Evolutionary conservation across 2,797 vertebrate species (phyloP), one percentile per base, ranked within the genome.

Genomic region (Neosilurus hyrtlii): DNA sequence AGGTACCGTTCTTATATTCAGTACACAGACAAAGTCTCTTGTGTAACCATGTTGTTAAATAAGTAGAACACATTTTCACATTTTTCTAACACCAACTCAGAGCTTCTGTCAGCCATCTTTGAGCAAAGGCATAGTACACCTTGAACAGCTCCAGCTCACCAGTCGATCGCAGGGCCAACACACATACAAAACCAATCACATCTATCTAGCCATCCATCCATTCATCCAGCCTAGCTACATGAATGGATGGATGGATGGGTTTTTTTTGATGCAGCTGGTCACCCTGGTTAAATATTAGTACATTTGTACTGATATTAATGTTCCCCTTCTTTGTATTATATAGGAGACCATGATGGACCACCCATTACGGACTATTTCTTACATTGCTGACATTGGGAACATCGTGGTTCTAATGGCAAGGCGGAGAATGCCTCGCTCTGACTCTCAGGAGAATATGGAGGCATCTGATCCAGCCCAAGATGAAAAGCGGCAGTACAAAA

Each of bases 271-370:
- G 26, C 18, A 56, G n/a, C 16, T 30, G 24, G 15, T 18, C 26
- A 57, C 9, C 51, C 56, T 56, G 52, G 52, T 26, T 57, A 18
- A 30, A 1, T 63, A 59, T n/a, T 37, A 49, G 22, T 43, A 49
- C 12, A 51, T 49, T 62, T 62, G 35, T 16, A 26, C 61, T 26
- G 43, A 51, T 68, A 1, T 35, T 37, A 52, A 67, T 18, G 71
- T 66, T 9, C 57, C 16, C 20, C 56, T 26, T 56, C 24, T 30
- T 49, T 62, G 24, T 86, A 37, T 35, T 54, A 30, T 15, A 0
- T 80, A 99, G 98, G 97, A 98, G 89, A 97, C 96, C 0, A 97
- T 99, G 97, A 97, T 99, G 96, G 97, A 99, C 91, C 96, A 98
- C 89, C 96, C 97, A 35, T 88, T 99, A 89, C 90, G 96, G 87